phyloP scores from a whole-genome alignment of 2,888 invertebrate genomes.

The Drosophila cyrtoloma region DNA sequence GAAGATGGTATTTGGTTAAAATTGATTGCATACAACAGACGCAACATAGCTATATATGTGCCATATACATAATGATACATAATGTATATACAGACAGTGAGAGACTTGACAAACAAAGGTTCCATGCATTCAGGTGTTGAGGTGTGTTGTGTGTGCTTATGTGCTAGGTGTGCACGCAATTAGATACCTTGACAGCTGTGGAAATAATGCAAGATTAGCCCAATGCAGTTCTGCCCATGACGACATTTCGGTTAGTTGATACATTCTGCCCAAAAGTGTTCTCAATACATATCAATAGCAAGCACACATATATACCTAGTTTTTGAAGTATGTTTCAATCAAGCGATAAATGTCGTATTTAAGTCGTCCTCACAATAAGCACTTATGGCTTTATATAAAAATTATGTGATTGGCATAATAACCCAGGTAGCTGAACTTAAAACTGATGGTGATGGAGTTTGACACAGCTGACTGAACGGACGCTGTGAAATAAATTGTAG shows the following conservation, averaged over 20 bases:
- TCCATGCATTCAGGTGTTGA: conserved; percentile 43
- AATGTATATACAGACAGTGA: neutral
- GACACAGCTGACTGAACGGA: too few relatives aligned
- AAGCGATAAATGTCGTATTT: neutral
- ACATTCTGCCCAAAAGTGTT: conserved; percentile 18
- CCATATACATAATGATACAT: neutral
- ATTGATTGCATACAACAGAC: conserved; percentile 67
- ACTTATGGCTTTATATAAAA: neutral
- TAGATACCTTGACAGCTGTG: conserved; percentile 54
- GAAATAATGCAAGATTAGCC: conserved; percentile 57
- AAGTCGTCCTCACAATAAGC: neutral
- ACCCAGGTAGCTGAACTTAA: neutral
- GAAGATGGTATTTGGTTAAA: conserved; percentile 73
- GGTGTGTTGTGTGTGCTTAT: conserved; percentile 22
- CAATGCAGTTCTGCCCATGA: conserved; percentile 47
- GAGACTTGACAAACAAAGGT: conserved; percentile 14
- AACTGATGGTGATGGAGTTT: neutral
- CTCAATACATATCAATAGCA: neutral
- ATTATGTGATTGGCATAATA: neutral
- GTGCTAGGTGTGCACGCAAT: conserved; percentile 58
- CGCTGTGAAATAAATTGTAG: neutral
- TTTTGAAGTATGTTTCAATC: neutral
- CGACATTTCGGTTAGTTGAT: conserved; percentile 54
- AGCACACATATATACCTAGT: neutral
- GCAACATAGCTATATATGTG: conserved; percentile 23